Evolutionary conservation across 1,140 invertebrate genomes (phyloP).

Genomic region (Acromyrmex heyeri): DNA sequence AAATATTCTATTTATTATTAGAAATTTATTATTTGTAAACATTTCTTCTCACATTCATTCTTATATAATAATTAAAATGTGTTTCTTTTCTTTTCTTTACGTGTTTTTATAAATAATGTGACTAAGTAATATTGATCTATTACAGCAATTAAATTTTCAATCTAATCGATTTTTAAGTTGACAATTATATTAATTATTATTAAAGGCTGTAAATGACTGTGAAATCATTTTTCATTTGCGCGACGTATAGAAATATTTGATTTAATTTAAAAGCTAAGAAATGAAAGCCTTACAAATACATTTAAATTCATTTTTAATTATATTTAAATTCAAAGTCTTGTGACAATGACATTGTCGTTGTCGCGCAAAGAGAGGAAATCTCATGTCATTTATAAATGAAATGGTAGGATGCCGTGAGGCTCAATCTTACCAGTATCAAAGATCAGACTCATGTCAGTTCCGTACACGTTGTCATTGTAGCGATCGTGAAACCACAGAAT

Average conservation of each 20-base stretch:
- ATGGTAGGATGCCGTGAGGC: neutral
- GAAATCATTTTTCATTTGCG: neutral
- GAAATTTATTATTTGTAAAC: neutral
- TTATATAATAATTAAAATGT: constrained; percentile 8
- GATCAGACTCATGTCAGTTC: neutral
- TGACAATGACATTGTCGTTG: neutral
- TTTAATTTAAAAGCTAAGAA: neutral
- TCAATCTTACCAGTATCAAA: neutral
- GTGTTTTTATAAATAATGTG: neutral
- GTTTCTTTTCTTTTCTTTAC: neutral
- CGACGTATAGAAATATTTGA: neutral
- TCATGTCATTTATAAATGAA: neutral
- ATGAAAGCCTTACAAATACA: neutral
- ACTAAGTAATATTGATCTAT: neutral
- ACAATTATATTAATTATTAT: constrained; percentile 5
- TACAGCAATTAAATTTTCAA: constrained; percentile 18
- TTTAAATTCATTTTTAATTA: no score
- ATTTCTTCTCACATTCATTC: neutral
- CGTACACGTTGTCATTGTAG: neutral
- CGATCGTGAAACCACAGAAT: constrained; percentile 33
- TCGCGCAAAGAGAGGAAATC: neutral
- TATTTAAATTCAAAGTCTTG: neutral
- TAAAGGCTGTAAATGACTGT: neutral
- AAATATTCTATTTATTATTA: no score
- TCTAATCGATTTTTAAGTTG: neutral